Conservation (phyloP, 2,113 vertebrate genomes). For the Thamnophis sirtalis region DNA sequence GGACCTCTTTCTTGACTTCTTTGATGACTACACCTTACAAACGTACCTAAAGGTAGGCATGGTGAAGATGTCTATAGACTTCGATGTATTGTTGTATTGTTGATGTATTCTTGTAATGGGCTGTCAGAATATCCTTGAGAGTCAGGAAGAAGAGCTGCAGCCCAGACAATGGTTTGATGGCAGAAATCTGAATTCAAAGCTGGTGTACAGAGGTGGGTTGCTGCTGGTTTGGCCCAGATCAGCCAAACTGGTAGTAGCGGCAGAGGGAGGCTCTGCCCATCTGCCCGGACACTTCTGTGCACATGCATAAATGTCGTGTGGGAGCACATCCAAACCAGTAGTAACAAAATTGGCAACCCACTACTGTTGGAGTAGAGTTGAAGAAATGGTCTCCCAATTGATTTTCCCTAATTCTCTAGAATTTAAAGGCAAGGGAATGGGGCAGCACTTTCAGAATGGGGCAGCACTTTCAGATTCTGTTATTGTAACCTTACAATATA, state of each 20-base stretch:
- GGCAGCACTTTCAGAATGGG: background rate
- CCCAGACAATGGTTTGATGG: background rate
- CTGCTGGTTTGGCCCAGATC: no score
- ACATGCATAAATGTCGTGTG: no score
- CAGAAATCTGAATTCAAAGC: background rate
- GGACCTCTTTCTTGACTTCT: background rate
- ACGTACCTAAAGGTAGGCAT: background rate
- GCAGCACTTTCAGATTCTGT: background rate
- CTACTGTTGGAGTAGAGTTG: background rate
- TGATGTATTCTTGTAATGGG: background rate
- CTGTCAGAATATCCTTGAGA: background rate
- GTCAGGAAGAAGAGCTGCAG: background rate
- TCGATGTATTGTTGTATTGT: background rate
- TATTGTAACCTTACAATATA: background rate
- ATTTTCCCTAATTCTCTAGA: background rate
- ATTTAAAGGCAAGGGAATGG: background rate
- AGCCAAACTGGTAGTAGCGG: no score
- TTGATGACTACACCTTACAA: background rate
- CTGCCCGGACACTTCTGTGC: no score
- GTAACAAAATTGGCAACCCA: no score
- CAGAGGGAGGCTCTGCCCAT: no score
- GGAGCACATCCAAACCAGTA: no score
- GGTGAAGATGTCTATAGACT: background rate
- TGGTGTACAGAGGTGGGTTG: background rate
- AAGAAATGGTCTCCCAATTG: background rate